A percentile compares a stretch with the other conserved stretches of the same genome.
phyloP scores from a whole-genome alignment of 2,797 vertebrate genomes.

The Sebastes reedi region DNA sequence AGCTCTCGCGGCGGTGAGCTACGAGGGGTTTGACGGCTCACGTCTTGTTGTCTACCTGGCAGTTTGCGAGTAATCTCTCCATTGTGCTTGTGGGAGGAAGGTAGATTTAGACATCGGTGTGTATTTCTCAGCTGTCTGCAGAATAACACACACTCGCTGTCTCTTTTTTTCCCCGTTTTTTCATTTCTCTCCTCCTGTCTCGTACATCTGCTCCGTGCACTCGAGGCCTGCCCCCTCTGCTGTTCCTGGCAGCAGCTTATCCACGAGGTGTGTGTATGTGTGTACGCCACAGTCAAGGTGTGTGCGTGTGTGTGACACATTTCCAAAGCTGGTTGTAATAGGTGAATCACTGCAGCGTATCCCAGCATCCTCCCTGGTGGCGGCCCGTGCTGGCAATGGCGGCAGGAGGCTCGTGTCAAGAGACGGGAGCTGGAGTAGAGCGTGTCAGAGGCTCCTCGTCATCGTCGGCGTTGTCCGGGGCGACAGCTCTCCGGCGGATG shows the following conservation, averaged over 20 bases:
- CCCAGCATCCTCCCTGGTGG: conserved; percentile 79
- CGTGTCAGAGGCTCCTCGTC: conserved; percentile 81
- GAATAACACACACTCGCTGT: conserved; percentile 49
- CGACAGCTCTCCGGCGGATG: conserved; percentile 73
- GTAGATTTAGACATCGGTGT: conserved; percentile 76
- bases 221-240: conserved; percentile 46
- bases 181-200: conserved; percentile 50
- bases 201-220: conserved; percentile 58
- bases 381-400: conserved; percentile 44
- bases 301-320: conserved; percentile 51
- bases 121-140: conserved; percentile 64
- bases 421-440: conserved; percentile 74
- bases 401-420: conserved; percentile 81
- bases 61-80: conserved; percentile 78
- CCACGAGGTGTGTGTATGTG: conserved; percentile 50
- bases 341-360: conserved; percentile 76
- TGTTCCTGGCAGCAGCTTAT: conserved; percentile 60
- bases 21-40: conserved; percentile 59
- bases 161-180: conserved; percentile 18
- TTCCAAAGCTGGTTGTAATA: conserved; percentile 70
- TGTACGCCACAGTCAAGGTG: conserved; percentile 31
- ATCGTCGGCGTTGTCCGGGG: conserved; percentile 51
- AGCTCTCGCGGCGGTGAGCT: conserved; percentile 54
- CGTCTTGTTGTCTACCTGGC: conserved; percentile 79
- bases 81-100: conserved; percentile 73